Evolutionary conservation across 2,113 vertebrate species (phyloP).

Genomic region (Embiotoca jacksoni): DNA sequence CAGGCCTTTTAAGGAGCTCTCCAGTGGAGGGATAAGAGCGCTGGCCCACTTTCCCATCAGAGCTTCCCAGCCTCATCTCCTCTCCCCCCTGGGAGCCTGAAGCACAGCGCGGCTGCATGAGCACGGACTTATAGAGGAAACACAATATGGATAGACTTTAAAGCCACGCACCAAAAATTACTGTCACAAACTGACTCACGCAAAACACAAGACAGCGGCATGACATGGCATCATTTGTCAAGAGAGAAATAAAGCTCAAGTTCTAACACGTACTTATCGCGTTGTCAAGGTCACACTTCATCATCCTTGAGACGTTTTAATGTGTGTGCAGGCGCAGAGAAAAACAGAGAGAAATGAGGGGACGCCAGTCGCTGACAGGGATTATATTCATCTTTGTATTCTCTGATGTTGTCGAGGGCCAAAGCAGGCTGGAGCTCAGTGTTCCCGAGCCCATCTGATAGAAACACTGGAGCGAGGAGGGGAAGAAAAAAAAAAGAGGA

Average conservation of each 20-base stretch:
- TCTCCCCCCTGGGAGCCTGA: conserved; percentile 62
- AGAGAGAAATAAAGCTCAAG: background rate
- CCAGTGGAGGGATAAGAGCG: conserved; percentile 77
- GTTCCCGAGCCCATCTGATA: conserved; percentile 66
- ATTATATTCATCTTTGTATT: conserved; percentile 61
- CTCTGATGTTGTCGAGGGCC: conserved; percentile 49
- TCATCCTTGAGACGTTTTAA: conserved; percentile 54
- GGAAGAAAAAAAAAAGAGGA: no score
- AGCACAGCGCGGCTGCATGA: conserved; percentile 53
- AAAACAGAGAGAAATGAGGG: conserved; percentile 6
- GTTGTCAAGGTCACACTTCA: conserved; percentile 48
- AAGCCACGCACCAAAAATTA: conserved; percentile 5
- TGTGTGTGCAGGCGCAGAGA: conserved; percentile 17
- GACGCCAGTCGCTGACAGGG: conserved; percentile 30
- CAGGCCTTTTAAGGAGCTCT: conserved; percentile 87
- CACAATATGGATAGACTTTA: conserved; percentile 29
- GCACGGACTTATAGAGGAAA: conserved; percentile 36
- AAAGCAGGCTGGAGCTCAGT: conserved; percentile 1
- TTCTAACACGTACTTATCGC: conserved; percentile 18
- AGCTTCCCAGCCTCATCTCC: conserved; percentile 71
- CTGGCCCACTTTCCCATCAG: conserved; percentile 83
- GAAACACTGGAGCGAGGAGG: background rate
- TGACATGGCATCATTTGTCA: conserved; percentile 6
- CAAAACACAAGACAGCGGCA: background rate
- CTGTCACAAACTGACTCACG: background rate